Conservation (phyloP, 2,113 vertebrate genomes). For the Suncus etruscus region DNA sequence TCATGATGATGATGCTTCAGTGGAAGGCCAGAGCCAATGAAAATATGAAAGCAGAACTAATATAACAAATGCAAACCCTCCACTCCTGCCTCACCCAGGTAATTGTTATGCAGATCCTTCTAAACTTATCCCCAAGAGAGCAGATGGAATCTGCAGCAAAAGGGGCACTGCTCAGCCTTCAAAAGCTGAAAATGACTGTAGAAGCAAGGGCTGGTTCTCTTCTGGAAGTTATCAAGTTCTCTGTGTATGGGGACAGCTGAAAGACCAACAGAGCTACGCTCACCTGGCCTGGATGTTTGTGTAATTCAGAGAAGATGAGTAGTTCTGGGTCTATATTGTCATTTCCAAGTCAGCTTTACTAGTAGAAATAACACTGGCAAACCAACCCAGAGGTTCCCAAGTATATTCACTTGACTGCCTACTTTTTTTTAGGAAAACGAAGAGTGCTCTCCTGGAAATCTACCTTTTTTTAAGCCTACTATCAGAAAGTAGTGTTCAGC, state of each 20-base stretch:
- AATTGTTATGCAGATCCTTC: neutral
- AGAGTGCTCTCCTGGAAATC: no score
- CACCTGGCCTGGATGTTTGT: neutral
- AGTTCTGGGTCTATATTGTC: no score
- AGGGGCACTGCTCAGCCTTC: neutral
- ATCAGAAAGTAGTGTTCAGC: no score
- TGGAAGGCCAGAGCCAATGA: neutral
- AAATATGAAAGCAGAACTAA: neutral
- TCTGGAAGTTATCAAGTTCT: neutral
- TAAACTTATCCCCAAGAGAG: neutral
- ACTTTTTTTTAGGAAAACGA: no score
- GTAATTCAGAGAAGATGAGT: no score
- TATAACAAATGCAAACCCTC: neutral
- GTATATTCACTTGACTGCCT: no score
- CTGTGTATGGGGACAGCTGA: neutral
- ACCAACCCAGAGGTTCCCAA: no score
- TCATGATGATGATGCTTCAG: no score
- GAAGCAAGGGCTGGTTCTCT: neutral
- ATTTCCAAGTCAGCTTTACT: neutral
- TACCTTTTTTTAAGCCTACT: no score
- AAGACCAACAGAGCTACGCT: accelerated
- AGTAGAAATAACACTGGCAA: neutral
- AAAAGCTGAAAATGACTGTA: no score
- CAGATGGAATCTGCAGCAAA: neutral
- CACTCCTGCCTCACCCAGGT: neutral